Evolutionary conservation across 2,113 vertebrate species (phyloP), one percentile per base, ranked within the genome.

Genomic region (Tachysurus fulvidraco): DNA sequence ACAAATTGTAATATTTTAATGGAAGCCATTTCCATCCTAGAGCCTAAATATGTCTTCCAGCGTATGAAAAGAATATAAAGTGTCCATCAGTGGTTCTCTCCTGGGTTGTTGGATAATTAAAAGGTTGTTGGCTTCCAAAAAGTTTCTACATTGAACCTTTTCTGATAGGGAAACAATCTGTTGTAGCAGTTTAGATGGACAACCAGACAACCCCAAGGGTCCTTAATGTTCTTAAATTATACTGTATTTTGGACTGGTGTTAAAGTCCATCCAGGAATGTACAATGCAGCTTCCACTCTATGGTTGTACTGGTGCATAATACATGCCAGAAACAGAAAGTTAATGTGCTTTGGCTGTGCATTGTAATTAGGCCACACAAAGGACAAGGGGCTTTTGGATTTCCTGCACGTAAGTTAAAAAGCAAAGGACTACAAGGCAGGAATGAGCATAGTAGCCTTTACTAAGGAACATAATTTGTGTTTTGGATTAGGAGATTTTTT

Each of bases 371-470:
- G 44, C 64, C 77, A 30, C 52, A 87, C 83, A 91, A 90, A 91
- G 83, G 57, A 65, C 67, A 91, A 88, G 59, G 44, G 62, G 64
- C 25, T 86, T 92, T 87, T 90, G 90, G 76, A 92, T 90, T 91
- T 91, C 85, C 90, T 84, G 89, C 91, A 93, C 89, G 89, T 92
- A 88, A 62, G 65, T 62, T 44, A 80, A 64, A 89, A 86, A 59
- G 41, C 50, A 59, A 57, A 79, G 87, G 14, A 73, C 73, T 59
- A 7, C 82, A 79, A 64, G 64, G 71, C 86, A 80, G 44, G 50
- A 54, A 60, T 11, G 1, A 76, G 69, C 7, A 57, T 5, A 76
- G 59, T 46, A 46, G 23, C 17, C 30, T 62, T 79, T 50, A 57
- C 36, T 60, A 86, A 30, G 83, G 74, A n/a, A 12, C 19, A 55